A percentile compares a stretch with the other conserved stretches of the same genome.
Evolutionary conservation across 2,113 vertebrate species (phyloP).

Genomic region (Cynopterus brachyotis): DNA sequence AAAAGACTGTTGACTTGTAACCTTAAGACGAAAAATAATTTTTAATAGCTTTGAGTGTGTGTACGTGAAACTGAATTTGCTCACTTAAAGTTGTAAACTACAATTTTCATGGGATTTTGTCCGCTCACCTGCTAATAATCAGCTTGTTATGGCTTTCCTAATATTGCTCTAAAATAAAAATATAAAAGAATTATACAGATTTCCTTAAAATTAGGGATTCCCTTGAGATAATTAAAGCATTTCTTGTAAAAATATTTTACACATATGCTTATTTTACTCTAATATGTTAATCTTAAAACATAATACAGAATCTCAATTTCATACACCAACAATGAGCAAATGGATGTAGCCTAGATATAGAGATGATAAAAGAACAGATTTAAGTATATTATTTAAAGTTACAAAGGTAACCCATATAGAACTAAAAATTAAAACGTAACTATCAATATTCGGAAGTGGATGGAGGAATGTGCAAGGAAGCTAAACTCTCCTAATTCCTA

Average conservation of each 20-base stretch:
- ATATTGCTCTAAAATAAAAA: neutral
- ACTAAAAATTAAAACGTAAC: neutral
- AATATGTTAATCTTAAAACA: constrained; percentile 11
- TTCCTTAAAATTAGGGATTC: constrained; percentile 12
- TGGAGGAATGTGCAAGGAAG: neutral
- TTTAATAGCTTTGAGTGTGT: neutral
- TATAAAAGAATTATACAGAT: neutral
- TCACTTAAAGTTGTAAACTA: constrained; percentile 16
- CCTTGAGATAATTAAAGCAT: constrained; percentile 11
- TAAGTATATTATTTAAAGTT: neutral
- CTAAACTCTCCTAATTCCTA: neutral
- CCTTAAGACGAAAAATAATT: neutral
- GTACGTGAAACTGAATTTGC: neutral
- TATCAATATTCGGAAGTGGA: neutral
- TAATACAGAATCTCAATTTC: constrained; percentile 15
- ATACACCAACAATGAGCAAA: neutral
- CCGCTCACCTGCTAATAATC: neutral
- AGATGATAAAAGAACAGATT: neutral
- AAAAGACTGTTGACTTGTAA: neutral
- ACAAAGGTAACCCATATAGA: neutral
- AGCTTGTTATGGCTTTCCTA: neutral
- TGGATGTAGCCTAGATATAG: neutral
- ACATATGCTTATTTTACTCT: no score
- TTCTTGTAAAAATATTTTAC: constrained; percentile 36
- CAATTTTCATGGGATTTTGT: neutral